phyloP scores from a whole-genome alignment of 92 coral and sea anemone species.

The Actinostola sp. region DNA sequence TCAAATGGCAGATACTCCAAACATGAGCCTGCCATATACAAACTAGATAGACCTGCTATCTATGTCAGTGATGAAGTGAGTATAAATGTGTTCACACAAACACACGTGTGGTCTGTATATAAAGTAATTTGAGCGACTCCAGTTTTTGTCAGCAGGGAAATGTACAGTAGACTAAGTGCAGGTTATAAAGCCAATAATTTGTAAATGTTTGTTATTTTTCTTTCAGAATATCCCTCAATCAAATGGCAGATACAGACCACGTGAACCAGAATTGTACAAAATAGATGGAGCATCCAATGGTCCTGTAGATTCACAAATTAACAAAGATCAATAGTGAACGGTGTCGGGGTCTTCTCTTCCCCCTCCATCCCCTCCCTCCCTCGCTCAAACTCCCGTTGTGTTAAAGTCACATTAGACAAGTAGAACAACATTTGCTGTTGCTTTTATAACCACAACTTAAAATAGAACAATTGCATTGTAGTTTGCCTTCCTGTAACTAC shows the following conservation, averaged over 20 bases:
- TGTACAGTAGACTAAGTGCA: neutral
- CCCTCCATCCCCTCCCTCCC: no score
- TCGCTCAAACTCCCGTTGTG: no score
- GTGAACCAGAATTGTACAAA: neutral
- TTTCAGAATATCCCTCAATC: neutral
- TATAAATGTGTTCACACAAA: neutral
- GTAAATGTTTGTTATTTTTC: neutral
- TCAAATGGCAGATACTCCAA: neutral
- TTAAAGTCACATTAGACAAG: no score
- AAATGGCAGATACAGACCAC: constrained; percentile 3
- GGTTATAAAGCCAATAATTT: neutral
- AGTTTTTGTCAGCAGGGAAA: no score
- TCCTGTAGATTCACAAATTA: constrained; percentile 2
- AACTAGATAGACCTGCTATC: neutral
- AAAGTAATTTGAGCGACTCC: no score
- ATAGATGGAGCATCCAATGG: neutral
- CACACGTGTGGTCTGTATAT: no score
- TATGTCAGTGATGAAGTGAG: constrained; percentile 7
- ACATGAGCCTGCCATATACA: neutral
- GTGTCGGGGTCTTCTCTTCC: no score
- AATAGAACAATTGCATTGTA: neutral
- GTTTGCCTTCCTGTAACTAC: neutral
- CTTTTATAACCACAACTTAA: neutral
- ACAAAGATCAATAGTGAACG: neutral
- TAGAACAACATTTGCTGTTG: no score